Conservation (phyloP, 2,888 invertebrate species). For the Tolmerus cingulatus region DNA sequence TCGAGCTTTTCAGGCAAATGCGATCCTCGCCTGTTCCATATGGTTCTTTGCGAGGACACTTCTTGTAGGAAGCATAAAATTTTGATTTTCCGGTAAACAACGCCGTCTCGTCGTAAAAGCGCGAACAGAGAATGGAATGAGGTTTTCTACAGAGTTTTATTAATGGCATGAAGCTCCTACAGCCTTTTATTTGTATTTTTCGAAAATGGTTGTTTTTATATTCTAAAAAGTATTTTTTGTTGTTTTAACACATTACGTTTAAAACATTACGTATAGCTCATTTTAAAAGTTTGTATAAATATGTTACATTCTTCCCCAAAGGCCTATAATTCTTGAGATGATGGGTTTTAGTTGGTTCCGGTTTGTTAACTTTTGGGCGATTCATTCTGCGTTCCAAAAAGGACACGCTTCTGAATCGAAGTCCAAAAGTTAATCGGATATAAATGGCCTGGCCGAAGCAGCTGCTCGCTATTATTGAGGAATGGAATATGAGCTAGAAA, state of each 20-base stretch:
- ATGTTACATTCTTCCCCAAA: not conserved
- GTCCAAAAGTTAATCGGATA: slow-evolving; percentile 45
- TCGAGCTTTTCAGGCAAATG: not conserved
- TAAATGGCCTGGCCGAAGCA: slow-evolving; percentile 22
- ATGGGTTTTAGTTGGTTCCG: not conserved
- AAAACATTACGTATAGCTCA: not conserved
- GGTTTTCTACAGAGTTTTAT: not conserved
- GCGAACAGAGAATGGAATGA: not conserved
- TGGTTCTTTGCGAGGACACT: not conserved
- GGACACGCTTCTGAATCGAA: not conserved
- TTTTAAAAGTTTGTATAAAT: not conserved
- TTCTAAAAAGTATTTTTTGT: not conserved
- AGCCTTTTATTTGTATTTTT: not conserved
- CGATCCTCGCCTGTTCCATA: not conserved
- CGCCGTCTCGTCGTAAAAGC: not conserved
- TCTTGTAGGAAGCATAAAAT: not conserved
- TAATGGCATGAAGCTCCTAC: not conserved
- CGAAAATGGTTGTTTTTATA: not conserved
- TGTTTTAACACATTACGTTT: not conserved
- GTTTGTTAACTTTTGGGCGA: not conserved
- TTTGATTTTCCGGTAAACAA: not conserved
- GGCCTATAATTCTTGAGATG: not conserved
- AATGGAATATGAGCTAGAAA: not conserved
- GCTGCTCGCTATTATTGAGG: not conserved
- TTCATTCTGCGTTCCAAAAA: not conserved